Conservation (phyloP, 1,140 invertebrate genomes). For the Aphis gossypii region DNA sequence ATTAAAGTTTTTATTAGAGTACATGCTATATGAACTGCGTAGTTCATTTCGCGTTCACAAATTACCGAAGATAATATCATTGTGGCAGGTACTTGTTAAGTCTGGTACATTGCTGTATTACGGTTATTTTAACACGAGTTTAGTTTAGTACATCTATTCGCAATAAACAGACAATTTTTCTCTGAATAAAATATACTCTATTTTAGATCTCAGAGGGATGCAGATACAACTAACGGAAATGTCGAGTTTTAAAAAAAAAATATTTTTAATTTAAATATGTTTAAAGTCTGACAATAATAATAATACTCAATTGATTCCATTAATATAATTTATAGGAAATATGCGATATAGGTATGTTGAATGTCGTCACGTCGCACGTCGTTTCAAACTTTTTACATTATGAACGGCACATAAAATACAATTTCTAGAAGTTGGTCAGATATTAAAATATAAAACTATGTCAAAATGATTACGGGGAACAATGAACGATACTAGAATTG, state of each 20-base stretch:
- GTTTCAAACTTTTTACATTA: not conserved
- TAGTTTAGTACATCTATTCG: not conserved
- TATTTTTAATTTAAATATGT: not conserved
- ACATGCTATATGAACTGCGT: not conserved
- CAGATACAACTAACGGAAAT: not conserved
- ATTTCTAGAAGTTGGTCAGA: not conserved
- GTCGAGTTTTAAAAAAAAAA: not conserved
- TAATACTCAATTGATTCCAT: not conserved
- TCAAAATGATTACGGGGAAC: not conserved
- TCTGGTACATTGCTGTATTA: not conserved
- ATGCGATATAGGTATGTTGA: not conserved
- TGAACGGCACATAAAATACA: not conserved
- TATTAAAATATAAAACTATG: constrained; percentile 9
- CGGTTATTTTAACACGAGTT: not conserved
- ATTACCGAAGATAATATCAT: not conserved
- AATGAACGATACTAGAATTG: not conserved
- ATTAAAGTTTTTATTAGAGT: not conserved
- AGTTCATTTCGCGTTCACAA: not conserved
- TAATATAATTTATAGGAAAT: not conserved
- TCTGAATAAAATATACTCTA: not conserved
- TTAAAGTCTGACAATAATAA: not conserved
- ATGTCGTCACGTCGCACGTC: not conserved
- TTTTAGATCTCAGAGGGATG: not conserved
- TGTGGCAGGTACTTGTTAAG: not conserved
- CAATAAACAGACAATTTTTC: not conserved